Evolutionary conservation across 92 coral and sea anemone genomes (phyloP).

Genomic region (Scolanthus callimorphus): DNA sequence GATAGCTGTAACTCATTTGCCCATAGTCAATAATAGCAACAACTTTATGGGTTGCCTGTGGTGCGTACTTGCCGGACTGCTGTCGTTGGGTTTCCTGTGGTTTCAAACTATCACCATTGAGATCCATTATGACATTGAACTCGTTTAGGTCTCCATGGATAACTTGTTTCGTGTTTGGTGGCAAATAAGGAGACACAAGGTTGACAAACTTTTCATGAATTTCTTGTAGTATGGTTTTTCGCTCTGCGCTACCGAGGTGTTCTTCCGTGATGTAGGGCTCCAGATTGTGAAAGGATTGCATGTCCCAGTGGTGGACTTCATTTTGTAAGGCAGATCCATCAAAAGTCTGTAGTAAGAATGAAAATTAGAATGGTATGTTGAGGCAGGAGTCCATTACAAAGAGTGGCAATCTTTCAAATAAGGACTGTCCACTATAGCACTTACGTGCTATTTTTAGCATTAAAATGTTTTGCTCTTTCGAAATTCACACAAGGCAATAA

Average conservation of each 20-base stretch:
- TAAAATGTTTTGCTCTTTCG: no score
- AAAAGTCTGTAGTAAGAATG: no score
- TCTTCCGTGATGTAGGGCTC: slow-evolving; percentile 15
- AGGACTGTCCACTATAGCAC: no score
- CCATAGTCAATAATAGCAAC: slow-evolving; percentile 62
- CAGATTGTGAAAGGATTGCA: slow-evolving; percentile 11
- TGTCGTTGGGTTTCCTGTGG: neutral
- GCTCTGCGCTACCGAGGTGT: slow-evolving; percentile 14
- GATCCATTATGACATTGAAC: slow-evolving; percentile 20
- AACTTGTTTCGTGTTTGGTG: slow-evolving; percentile 32
- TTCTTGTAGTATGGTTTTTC: slow-evolving; percentile 1
- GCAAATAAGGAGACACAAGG: slow-evolving; percentile 35
- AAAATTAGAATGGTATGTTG: no score
- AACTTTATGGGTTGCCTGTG: no score
- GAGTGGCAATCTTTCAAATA: no score
- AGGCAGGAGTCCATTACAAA: no score
- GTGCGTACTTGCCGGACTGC: no score
- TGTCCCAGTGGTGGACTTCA: slow-evolving; percentile 47
- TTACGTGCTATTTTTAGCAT: no score
- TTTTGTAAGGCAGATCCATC: no score
- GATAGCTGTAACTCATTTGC: slow-evolving; percentile 38
- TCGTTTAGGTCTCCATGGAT: slow-evolving; percentile 63
- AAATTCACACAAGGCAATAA: no score
- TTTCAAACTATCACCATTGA: neutral
- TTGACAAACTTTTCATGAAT: slow-evolving; percentile 22